Evolutionary conservation across 2,113 vertebrate genomes (phyloP).

Genomic region (Clarias magur): DNA sequence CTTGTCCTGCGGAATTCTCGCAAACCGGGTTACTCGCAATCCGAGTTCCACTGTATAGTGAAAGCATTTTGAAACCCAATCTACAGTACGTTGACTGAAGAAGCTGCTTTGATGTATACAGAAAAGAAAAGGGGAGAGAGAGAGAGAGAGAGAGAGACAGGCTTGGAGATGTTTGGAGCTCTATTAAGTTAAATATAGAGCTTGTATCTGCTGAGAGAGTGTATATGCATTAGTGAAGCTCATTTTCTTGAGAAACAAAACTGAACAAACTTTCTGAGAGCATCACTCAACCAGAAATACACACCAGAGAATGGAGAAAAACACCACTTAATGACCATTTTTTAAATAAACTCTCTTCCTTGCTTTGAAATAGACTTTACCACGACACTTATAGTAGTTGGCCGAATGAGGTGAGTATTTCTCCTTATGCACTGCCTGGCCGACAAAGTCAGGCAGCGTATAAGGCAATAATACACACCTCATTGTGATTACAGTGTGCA

Average conservation of each 20-base stretch:
- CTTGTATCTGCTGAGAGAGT: background rate
- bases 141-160: background rate
- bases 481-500: too few relatives aligned
- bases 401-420: background rate
- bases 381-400: background rate
- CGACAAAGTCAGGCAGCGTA: too few relatives aligned
- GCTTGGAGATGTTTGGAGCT: background rate
- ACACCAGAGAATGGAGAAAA: background rate
- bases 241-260: background rate
- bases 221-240: conserved; percentile 9
- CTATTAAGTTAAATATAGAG: conserved; percentile 35
- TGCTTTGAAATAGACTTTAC: background rate
- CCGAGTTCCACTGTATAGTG: background rate
- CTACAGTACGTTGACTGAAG: background rate
- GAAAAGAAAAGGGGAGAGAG: background rate
- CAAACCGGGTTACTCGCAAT: too few relatives aligned
- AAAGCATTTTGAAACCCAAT: background rate
- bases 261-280: conserved; percentile 12
- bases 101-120: background rate
- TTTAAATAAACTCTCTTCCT: background rate
- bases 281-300: background rate
- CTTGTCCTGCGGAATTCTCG: too few relatives aligned
- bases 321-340: background rate
- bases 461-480: too few relatives aligned
- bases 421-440: background rate